Base-by-base conservation (phyloP, 92 coral and sea anemone species). In the Phenganax subtilis region DNA sequence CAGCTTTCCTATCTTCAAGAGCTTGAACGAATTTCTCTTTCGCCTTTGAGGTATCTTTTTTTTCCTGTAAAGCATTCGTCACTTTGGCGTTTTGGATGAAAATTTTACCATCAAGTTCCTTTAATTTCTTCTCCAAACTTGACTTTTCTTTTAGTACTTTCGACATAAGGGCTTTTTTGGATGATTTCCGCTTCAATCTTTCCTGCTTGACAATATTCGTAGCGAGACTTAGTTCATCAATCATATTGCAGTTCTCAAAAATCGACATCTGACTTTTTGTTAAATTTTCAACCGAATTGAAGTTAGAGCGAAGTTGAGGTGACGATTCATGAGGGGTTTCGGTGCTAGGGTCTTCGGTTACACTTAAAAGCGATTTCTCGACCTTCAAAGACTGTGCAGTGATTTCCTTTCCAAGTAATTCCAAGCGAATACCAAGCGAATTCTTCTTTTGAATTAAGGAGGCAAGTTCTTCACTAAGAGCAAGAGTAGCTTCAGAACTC, bases 321-420 rank as follows among this genome's bases (percentile, higher is more conserved):
- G n/a, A 14, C 16, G n/a, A 14, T 0, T 59, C 59, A 29, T 56
- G 77, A 20, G 27, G 11, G 0, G 17, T 11, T 47, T 79, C 74
- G 30, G 16, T 73, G 16, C 57, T 47, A 15, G 83, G 62, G 20
- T 79, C 73, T 51, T 77, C 82, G 9, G 44, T 59, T 12, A 51
- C 71, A 11, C 82, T 57, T 0, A 79, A 11, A 51, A 79, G 83
- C 0, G 83, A 79, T 79, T 79, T 79, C 47, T 79, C 83, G 31
- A 79, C 73, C 17, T 79, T 79, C 60, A 62, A 68, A 29, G 83
- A 79, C 37, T 79, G 83, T 12, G 83, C 74, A 9, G 83, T 79
- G 10, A 79, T 79, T 64, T 79, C 61, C 51, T 79, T 79, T 0
- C 74, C 71, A n/a, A 79, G 57, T 3, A 47, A 63, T 14, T 79